These are phyloP conservation scores for Malaclemys terrapin DNA, from an alignment of 2,113 vertebrate genomes.

Conservation along the genomic window DNA sequence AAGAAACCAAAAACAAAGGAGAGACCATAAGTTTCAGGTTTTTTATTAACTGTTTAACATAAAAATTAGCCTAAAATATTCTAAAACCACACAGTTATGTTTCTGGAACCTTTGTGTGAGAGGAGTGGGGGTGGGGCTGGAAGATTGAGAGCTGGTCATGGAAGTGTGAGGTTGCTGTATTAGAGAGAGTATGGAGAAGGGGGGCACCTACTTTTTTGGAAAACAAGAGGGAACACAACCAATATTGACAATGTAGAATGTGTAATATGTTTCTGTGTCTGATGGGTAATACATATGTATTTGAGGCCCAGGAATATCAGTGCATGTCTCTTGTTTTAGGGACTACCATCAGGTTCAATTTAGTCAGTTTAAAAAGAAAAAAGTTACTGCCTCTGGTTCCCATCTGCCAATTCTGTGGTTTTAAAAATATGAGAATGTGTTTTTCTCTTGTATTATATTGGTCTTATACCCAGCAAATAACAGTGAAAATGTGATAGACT, in stretches of 20 bases:
- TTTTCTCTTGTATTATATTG: slow-evolving; percentile 1
- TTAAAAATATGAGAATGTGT: not conserved
- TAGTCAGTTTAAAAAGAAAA: slow-evolving; percentile 11
- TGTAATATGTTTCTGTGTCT: slow-evolving; percentile 40
- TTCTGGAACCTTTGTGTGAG: not conserved
- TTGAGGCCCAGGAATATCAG: slow-evolving; percentile 48
- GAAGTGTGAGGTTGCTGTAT: slow-evolving; percentile 36
- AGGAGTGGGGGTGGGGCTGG: not conserved
- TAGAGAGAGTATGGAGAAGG: slow-evolving; percentile 33
- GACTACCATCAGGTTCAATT: slow-evolving; percentile 41
- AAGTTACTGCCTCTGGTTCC: not conserved
- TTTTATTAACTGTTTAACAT: slow-evolving; percentile 34
- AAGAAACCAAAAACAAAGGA: slow-evolving; percentile 36
- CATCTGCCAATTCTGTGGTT: slow-evolving; percentile 5
- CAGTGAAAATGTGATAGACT: not conserved
- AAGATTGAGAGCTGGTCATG: slow-evolving; percentile 56
- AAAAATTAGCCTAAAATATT: slow-evolving; percentile 44
- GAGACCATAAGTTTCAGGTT: slow-evolving; percentile 21
- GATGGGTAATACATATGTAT: slow-evolving; percentile 51
- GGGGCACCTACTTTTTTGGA: not conserved
- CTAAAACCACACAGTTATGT: slow-evolving; percentile 43
- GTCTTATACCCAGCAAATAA: slow-evolving; percentile 30
- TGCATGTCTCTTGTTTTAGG: not conserved
- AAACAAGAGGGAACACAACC: not conserved
- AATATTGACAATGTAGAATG: slow-evolving; percentile 40